A percentile compares a stretch with the other conserved stretches of the same genome.
phyloP scores from a whole-genome alignment of 1,140 invertebrate species.

The Tetragonula clypearis region DNA sequence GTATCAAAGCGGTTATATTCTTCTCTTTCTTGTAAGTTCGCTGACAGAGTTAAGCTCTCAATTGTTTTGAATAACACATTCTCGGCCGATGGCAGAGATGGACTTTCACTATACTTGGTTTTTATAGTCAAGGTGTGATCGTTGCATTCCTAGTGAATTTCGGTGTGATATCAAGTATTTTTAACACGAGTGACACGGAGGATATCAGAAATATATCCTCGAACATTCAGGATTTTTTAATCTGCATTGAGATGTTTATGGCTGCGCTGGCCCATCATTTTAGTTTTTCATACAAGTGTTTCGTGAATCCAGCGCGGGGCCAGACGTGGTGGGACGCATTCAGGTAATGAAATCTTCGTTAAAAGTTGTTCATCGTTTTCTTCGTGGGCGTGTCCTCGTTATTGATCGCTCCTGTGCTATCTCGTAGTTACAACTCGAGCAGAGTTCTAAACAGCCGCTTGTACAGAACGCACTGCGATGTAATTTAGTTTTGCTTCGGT shows the following conservation, averaged over 20 bases:
- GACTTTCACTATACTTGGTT: not conserved
- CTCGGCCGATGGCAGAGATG: too few species aligned
- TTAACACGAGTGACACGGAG: slow-evolving; percentile 85
- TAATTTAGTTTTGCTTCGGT: too few species aligned
- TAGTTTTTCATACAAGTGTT: slow-evolving; percentile 96
- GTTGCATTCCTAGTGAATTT: slow-evolving; percentile 93
- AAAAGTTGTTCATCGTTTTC: not conserved
- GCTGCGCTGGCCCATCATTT: slow-evolving; percentile 97
- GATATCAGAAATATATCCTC: slow-evolving; percentile 88
- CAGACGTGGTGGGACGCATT: slow-evolving; percentile 85
- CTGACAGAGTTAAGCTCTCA: not conserved
- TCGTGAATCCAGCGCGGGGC: slow-evolving; percentile 83
- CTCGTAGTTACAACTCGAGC: too few species aligned
- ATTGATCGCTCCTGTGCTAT: too few species aligned
- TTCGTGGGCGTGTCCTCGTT: too few species aligned
- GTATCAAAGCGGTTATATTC: slow-evolving; percentile 98
- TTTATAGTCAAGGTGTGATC: slow-evolving; percentile 93
- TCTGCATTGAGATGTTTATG: slow-evolving; percentile 99
- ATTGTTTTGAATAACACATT: too few species aligned
- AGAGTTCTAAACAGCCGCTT: too few species aligned
- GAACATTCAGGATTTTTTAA: slow-evolving; percentile 96
- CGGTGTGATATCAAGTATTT: slow-evolving; percentile 87
- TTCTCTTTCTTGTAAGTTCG: slow-evolving; percentile 98
- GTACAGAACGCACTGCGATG: too few species aligned
- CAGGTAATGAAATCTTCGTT: slow-evolving; percentile 68